These are phyloP conservation scores for Leuctra nigra DNA, from an alignment of 2,888 invertebrate genomes.

Conservation along the genomic window DNA sequence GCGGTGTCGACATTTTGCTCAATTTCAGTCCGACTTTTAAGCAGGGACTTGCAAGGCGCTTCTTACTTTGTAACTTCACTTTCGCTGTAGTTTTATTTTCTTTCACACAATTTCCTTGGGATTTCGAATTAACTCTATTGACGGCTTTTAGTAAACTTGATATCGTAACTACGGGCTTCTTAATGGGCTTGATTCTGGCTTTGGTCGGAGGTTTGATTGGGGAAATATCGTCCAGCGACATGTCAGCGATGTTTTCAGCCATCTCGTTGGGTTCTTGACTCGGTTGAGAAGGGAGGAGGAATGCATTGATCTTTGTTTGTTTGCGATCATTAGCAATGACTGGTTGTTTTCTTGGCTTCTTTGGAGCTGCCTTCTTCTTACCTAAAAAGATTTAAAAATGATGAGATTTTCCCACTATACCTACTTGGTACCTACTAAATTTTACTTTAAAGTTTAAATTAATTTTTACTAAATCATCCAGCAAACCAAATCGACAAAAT, in stretches of 20 bases:
- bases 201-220: not conserved
- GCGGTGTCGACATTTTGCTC: constrained; percentile 7
- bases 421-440: too few relatives aligned
- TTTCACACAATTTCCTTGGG: too few relatives aligned
- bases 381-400: too few relatives aligned
- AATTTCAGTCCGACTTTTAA: constrained; percentile 5
- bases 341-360: not conserved
- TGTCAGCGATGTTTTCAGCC: not conserved
- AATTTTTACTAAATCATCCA: too few relatives aligned
- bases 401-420: too few relatives aligned
- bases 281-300: not conserved
- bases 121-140: not conserved
- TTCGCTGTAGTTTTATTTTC: not conserved
- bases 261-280: not conserved
- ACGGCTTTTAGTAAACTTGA: not conserved
- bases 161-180: constrained; percentile 4
- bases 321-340: too few relatives aligned
- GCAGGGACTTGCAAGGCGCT: not conserved
- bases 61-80: not conserved
- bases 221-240: not conserved
- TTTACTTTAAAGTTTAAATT: too few relatives aligned
- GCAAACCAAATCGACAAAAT: too few relatives aligned
- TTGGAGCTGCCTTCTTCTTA: not conserved
- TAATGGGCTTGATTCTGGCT: not conserved
- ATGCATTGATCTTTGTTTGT: not conserved